Base-by-base conservation (phyloP, 2,113 vertebrate species). In the Sapayoa aenigma region DNA sequence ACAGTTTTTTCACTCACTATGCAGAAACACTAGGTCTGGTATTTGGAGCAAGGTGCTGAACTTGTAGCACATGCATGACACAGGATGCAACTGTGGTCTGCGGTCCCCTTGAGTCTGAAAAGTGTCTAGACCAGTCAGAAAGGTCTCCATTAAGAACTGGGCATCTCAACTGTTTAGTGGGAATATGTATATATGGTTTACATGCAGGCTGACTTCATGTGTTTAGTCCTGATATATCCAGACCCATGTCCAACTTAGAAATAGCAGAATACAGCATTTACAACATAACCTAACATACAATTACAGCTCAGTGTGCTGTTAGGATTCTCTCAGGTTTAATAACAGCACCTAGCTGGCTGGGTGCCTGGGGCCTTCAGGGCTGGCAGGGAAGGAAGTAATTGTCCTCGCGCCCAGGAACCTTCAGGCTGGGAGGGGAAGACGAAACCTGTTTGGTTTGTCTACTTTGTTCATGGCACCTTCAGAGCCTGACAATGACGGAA, bases 161-260 rank as follows among this genome's bases (percentile, higher is more conserved):
- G 6, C 8, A 65, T 58, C 62, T 10, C 5, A 24, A 4, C 16
- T 59, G 15, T 44, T 89, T 11, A 55, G 16, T n/a, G 52, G 12
- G 27, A 62, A 41, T 20, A 25, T 7, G 33, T 9, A 23, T 1
- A 52, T 17, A 41, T 0, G 1, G 41, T 2, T 1, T 50, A 44
- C 4, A 3, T 17, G 22, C 12, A 74, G 16, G 76, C 12, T 41
- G 50, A 37, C 27, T 49, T 81, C 5, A 25, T 7, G 6, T 49
- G 44, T 35, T 86, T 41, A 46, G 53, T 84, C n/a, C 59, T 65
- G 55, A 84, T 27, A 10, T 33, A 73, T 22, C 31, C 33, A 46
- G 2, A 52, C 9, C 11, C 75, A 14, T 52, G 25, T n/a, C 12
- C 19, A 23, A 4, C n/a, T 74, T 56, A 19, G 16, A 23, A 83